Evolutionary conservation across 37 sponge, comb jelly and placozoan species (phyloP), one percentile per base, ranked within the genome.

Genomic region (Geodia barretti): DNA sequence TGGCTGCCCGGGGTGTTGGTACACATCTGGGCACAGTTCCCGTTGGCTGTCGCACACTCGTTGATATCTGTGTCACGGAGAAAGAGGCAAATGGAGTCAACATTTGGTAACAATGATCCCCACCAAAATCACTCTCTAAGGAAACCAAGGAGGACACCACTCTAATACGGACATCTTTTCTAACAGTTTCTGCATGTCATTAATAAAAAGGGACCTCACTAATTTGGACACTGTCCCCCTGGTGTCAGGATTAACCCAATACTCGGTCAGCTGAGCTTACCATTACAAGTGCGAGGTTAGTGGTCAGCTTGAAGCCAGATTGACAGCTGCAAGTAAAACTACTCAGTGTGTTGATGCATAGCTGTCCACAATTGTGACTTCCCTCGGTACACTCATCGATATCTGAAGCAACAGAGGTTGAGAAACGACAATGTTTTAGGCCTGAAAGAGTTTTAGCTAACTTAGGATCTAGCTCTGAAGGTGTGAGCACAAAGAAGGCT

Each of bases 21-120:
- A 36, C 88, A 87, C 2, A 60, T 32, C 37, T 87, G 88, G 17
- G 82, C 60, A 30, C 88, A 87, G 63, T 31, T 62, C 20, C 38
- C 32, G 29, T 24, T 73, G 32, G 21, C 33, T 21, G 4, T 11
- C 14, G 84, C 24, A 24, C 84, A 84, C 39, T 74, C 77, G 37
- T 84, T 84, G 3, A 65, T 84, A 4, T 64, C 84, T 69, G 34
- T 23, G n/a, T n/a, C n/a, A n/a, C n/a, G n/a, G n/a, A n/a, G n/a
- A n/a, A n/a, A n/a, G n/a, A n/a, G n/a, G n/a, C n/a, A n/a, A n/a
- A n/a, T n/a, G n/a, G n/a, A n/a, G n/a, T n/a, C n/a, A n/a, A n/a
- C n/a, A n/a, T n/a, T n/a, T n/a, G n/a, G n/a, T n/a, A n/a, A n/a
- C n/a, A n/a, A n/a, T n/a, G n/a, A n/a, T n/a, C n/a, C n/a, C n/a